phyloP scores from a whole-genome alignment of 2,113 vertebrate species.

The Podarcis raffonei region DNA sequence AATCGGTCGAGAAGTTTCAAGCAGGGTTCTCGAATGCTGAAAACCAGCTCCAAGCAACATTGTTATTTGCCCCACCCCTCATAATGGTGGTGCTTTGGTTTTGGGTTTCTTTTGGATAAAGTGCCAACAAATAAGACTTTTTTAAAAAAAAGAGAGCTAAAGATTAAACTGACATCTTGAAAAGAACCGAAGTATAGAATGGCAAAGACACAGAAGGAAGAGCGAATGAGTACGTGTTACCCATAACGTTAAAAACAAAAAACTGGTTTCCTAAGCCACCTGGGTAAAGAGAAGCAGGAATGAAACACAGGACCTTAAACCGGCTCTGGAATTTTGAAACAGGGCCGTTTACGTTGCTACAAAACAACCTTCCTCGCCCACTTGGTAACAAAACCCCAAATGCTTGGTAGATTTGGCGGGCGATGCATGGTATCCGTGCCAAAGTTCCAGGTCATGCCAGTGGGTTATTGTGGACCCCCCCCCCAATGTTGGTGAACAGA shows the following conservation, averaged over 20 bases:
- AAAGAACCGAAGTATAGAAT: constrained; percentile 66
- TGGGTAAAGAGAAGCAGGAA: constrained; percentile 7
- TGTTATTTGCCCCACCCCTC: neutral
- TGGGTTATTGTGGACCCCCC: neutral
- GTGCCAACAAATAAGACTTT: constrained; percentile 71
- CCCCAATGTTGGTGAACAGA: no score
- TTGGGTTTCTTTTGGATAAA: constrained; percentile 54
- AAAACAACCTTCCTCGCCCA: fast-evolving
- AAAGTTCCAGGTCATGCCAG: neutral
- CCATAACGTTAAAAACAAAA: constrained; percentile 28
- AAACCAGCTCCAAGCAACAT: constrained; percentile 61
- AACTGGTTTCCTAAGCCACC: neutral
- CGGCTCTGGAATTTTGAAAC: neutral
- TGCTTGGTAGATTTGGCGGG: neutral
- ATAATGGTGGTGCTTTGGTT: neutral
- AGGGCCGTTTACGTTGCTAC: neutral
- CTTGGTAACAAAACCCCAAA: neutral
- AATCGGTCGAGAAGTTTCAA: constrained; percentile 63
- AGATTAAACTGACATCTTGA: constrained; percentile 35
- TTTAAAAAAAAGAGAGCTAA: neutral
- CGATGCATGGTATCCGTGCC: neutral
- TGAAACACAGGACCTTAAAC: no score
- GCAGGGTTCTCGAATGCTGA: constrained; percentile 43
- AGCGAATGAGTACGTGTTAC: constrained; percentile 54
- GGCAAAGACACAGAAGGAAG: constrained; percentile 64